Conservation (phyloP, 2,888 invertebrate species). For the Tetanocera ferruginea region DNA sequence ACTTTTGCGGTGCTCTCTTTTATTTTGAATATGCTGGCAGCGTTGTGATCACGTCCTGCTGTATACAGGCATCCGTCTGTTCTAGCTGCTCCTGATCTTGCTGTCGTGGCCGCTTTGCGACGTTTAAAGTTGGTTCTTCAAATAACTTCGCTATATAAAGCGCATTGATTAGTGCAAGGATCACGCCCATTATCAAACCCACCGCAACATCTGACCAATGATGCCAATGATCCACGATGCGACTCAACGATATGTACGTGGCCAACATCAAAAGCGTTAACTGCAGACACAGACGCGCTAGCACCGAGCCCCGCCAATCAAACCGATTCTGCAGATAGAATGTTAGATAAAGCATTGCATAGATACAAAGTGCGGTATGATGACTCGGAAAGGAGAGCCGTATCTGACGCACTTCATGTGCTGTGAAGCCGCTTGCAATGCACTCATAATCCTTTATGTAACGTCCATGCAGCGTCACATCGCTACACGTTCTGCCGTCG, state of each 20-base stretch:
- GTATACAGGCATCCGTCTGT: constrained; percentile 44
- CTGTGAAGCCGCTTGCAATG: not conserved
- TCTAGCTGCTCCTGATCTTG: constrained; percentile 34
- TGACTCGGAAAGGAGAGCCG: constrained; percentile 61
- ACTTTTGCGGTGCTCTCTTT: too few relatives aligned
- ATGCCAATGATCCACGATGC: constrained; percentile 96
- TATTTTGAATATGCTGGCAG: not conserved
- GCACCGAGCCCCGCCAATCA: not conserved
- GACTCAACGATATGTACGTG: constrained; percentile 86
- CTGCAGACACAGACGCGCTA: not conserved
- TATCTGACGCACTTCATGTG: constrained; percentile 30
- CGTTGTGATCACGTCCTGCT: not conserved
- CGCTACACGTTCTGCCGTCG: constrained; percentile 51
- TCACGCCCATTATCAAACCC: constrained; percentile 79
- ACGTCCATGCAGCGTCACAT: constrained; percentile 29
- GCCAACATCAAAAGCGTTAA: constrained; percentile 75
- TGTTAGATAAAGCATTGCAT: constrained; percentile 55
- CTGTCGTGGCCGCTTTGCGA: not conserved
- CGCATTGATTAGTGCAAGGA: constrained; percentile 75
- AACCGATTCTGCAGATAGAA: constrained; percentile 51
- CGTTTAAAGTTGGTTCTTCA: not conserved
- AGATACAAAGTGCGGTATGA: constrained; percentile 55
- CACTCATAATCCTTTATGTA: constrained; percentile 43
- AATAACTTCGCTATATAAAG: not conserved
- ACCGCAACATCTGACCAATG: constrained; percentile 96